Conservation (phyloP, 2,797 vertebrate genomes). For the Trachops cirrhosus region DNA sequence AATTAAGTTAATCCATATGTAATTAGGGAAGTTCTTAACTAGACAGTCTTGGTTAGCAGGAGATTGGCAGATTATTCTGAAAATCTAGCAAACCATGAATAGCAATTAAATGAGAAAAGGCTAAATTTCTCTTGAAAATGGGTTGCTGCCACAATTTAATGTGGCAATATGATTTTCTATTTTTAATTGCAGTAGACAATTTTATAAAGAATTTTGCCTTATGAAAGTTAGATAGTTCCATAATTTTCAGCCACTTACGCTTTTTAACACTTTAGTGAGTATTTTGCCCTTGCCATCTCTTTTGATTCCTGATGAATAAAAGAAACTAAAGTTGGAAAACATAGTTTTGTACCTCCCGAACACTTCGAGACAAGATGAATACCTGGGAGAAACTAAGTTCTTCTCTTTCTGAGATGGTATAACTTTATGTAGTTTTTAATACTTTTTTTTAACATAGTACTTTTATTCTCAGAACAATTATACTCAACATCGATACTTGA, state of each 20-base stretch:
- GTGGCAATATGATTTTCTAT: conserved; percentile 58
- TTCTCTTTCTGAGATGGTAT: conserved; percentile 32
- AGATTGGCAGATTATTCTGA: conserved; percentile 57
- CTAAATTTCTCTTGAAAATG: conserved; percentile 59
- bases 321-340: conserved; percentile 37
- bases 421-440: conserved; percentile 48
- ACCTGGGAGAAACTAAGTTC: conserved; percentile 39
- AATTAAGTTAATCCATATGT: conserved; percentile 52
- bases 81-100: conserved; percentile 59
- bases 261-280: conserved; percentile 42
- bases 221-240: neutral
- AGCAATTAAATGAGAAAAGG: conserved; percentile 65
- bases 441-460: neutral
- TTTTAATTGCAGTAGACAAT: conserved; percentile 63
- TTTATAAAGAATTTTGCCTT: conserved; percentile 44
- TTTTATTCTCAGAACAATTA: conserved; percentile 57
- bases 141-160: conserved; percentile 41
- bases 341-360: neutral
- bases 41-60: conserved; percentile 49
- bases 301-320: conserved; percentile 37
- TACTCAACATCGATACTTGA: conserved; percentile 48
- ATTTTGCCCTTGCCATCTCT: neutral
- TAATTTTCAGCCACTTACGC: neutral
- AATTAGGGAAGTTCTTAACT: conserved; percentile 46
- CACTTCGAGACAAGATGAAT: conserved; percentile 36